Percentiles rank a stretch among this genome's conserved stretches.
These are phyloP conservation scores for Atta colombica DNA, from an alignment of 1,140 invertebrate species.

Conservation along the genomic window DNA sequence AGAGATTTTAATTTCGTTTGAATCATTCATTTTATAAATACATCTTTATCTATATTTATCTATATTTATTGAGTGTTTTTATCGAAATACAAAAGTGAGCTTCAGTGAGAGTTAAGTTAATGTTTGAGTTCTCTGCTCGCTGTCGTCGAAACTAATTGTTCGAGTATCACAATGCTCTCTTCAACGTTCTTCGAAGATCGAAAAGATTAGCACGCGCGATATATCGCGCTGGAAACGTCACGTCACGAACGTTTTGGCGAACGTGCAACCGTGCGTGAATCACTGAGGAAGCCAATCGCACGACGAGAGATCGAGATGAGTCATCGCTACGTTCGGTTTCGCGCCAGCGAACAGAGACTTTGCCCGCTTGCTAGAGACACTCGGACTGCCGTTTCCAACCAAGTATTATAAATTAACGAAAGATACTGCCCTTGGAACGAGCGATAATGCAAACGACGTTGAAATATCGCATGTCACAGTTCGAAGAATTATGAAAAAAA, in stretches of 20 bases:
- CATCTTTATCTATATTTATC: neutral
- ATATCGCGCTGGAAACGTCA: constrained; percentile 34
- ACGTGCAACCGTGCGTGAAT: constrained; percentile 62
- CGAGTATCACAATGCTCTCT: neutral
- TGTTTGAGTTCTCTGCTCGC: neutral
- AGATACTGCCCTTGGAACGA: neutral
- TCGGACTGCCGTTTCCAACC: neutral
- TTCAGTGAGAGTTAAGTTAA: neutral
- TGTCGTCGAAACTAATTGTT: neutral
- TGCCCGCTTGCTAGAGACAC: constrained; percentile 50
- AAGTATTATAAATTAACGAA: constrained; percentile 32
- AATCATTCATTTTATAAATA: neutral
- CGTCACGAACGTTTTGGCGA: constrained; percentile 52
- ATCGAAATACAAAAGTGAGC: neutral
- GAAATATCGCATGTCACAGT: neutral
- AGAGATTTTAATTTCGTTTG: no score
- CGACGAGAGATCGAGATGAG: constrained; percentile 64
- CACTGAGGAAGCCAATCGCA: constrained; percentile 69
- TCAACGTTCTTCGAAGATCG: neutral
- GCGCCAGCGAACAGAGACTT: constrained; percentile 61
- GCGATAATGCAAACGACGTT: neutral
- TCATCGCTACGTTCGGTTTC: constrained; percentile 71
- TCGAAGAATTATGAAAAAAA: neutral
- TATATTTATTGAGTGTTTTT: neutral
- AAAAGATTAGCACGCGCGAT: neutral